Base-by-base conservation (phyloP, 2,113 vertebrate genomes). In the Podiceps cristatus region DNA sequence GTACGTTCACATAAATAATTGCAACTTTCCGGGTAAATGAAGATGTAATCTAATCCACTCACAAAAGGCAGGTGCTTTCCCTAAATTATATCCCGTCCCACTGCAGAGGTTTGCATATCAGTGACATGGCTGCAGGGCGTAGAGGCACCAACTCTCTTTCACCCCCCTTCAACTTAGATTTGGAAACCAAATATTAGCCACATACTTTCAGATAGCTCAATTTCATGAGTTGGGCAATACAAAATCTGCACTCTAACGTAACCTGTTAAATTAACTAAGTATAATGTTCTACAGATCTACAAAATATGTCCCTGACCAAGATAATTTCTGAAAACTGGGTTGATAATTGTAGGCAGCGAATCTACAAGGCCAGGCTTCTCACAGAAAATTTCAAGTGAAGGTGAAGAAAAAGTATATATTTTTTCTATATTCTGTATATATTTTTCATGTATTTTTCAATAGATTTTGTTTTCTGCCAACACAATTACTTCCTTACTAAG, bases 81-180 rank as follows among this genome's bases (percentile, higher is more conserved):
- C 19, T 0, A n/a, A 72, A 25, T 29, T 20, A 78, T 5, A 4
- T 1, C n/a, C 47, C 4, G 12, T 18, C 53, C 31, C 5, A 0
- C 0, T 18, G 47, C 74, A 88, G n/a, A 67, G 86, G 22, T 72
- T 18, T 0, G 0, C 5, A 1, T 6, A 20, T 11, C 42, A 44
- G 45, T 50, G 16, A 35, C 49, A 31, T 7, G 56, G 35, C 4
- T 24, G 29, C 4, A 24, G 16, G 13, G 10, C 18, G 8, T 0
- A 55, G 47, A 42, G n/a, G 45, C 29, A 75, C 14, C 33, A 58
- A 11, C 7, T 14, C 13, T 45, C 49, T 24, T 15, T 5, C 1
- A 5, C 8, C 12, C 23, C 0, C 7, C 47, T 76, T 53, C 45
- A 31, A 5, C 18, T 75, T 55, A 45, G 23, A 37, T 44, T 58